phyloP scores from a whole-genome alignment of 1,140 invertebrate species.

The Episyrphus balteatus region DNA sequence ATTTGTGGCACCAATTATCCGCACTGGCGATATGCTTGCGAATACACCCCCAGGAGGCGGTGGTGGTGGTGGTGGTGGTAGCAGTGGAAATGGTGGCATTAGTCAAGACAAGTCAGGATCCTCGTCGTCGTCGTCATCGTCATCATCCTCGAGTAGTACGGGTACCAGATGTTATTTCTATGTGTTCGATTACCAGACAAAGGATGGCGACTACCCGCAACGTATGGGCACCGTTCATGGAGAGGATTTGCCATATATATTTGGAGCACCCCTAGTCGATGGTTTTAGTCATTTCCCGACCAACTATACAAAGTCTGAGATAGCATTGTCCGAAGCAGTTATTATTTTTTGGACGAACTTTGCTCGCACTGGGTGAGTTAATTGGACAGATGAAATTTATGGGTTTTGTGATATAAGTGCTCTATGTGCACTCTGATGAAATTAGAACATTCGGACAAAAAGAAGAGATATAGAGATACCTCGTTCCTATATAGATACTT shows the following conservation, averaged over 20 bases:
- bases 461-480: too few species aligned
- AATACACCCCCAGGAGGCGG: constrained; percentile 14
- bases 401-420: too few species aligned
- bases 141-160: constrained; percentile 31
- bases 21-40: constrained; percentile 66
- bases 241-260: constrained; percentile 85
- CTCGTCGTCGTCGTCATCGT: constrained; percentile 25
- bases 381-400: too few species aligned
- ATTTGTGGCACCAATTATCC: constrained; percentile 74
- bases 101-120: constrained; percentile 4
- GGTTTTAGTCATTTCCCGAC: constrained; percentile 69
- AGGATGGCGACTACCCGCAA: constrained; percentile 81
- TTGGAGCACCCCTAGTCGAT: constrained; percentile 66
- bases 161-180: constrained; percentile 75
- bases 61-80: constrained; percentile 8
- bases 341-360: constrained; percentile 97
- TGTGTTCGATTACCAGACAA: constrained; percentile 87
- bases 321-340: constrained; percentile 78
- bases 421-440: too few species aligned
- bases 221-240: constrained; percentile 81
- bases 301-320: constrained; percentile 87
- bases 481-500: too few species aligned
- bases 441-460: too few species aligned
- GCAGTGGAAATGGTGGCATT: neutral
- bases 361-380: constrained; percentile 86